Base-by-base conservation (phyloP, 2,113 vertebrate genomes). In the Corythornis vintsioides region DNA sequence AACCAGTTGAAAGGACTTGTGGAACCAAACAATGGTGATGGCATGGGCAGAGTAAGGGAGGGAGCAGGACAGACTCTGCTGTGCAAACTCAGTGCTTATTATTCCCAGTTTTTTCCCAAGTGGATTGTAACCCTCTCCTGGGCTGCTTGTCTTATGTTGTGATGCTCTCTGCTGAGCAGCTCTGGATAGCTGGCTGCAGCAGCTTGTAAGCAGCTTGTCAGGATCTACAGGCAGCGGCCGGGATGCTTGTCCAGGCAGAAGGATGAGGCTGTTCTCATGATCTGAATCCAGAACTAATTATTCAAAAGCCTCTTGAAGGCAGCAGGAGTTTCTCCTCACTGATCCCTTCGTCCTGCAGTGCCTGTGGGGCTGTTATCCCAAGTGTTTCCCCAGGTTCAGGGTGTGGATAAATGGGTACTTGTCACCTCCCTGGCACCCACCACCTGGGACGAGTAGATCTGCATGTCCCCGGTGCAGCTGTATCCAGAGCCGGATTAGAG, bases 391-490 rank as follows among this genome's bases (percentile, higher is more conserved):
- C 6, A 4, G 26, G 29, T n/a, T 17, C 74, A 38, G 17, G 21
- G 7, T 13, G 42, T 45, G 71, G 50, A 40, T 21, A 16, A 11
- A 38, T 0, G 3, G 12, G n/a, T 29, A 42, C 0, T 0, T 17
- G 83, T 56, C 86, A 25, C 60, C 82, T 29, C 89, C 67, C 13
- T 2, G 1, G 21, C 70, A 40, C 73, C 31, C 70, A 40, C 73
- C 31, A 15, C 14, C 52, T n/a, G 90, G 59, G 38, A 50, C 13
- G 4, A 2, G 16, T 40, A 4, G 20, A 10, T 60, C 57, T 19
- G 31, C 56, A 2, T 0, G 0, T 64, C 28, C 66, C 61, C 25
- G 16, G 0, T 0, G 26, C 73, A 81, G 75, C 72, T 64, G 53
- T 45, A 33, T 65, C 71, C 43, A 28, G 88, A 78, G 79, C 47